Conservation (phyloP, 2,888 invertebrate genomes). For the Torymus auratus region DNA sequence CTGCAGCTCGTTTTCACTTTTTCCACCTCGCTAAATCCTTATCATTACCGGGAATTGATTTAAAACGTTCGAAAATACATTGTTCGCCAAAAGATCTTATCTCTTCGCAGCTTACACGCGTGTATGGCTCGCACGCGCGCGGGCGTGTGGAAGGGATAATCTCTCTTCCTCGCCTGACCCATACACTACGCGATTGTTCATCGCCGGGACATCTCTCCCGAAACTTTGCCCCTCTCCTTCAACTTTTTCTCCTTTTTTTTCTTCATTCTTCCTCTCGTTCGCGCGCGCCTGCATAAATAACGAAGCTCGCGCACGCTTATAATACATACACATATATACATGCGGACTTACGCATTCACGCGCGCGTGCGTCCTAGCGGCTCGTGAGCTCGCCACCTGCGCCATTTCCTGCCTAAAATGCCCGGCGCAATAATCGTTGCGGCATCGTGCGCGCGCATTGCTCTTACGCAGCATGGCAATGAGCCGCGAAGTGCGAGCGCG, state of each 20-base stretch:
- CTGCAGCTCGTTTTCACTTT: no score
- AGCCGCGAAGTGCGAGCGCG: background rate
- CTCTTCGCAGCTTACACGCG: no score
- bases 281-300: slow-evolving; percentile 65
- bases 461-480: slow-evolving; percentile 43
- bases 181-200: slow-evolving; percentile 16
- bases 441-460: slow-evolving; percentile 59
- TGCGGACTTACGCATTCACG: slow-evolving; percentile 51
- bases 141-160: slow-evolving; percentile 33
- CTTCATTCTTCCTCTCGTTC: slow-evolving; percentile 11
- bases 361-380: slow-evolving; percentile 57
- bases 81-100: slow-evolving; percentile 47
- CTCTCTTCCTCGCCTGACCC: background rate
- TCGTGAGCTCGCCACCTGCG: slow-evolving; percentile 60
- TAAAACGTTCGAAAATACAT: slow-evolving; percentile 50
- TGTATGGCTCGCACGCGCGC: background rate
- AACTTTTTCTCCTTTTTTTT: slow-evolving; percentile 31
- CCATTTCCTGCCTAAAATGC: slow-evolving; percentile 66
- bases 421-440: slow-evolving; percentile 59
- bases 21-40: background rate
- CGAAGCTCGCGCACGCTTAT: slow-evolving; percentile 45
- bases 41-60: slow-evolving; percentile 49
- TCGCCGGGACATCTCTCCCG: slow-evolving; percentile 17
- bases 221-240: background rate
- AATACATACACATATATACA: background rate